A percentile compares a stretch with the other conserved stretches of the same genome.
Evolutionary conservation across 1,140 invertebrate genomes (phyloP).

Genomic region (Patella vulgata): DNA sequence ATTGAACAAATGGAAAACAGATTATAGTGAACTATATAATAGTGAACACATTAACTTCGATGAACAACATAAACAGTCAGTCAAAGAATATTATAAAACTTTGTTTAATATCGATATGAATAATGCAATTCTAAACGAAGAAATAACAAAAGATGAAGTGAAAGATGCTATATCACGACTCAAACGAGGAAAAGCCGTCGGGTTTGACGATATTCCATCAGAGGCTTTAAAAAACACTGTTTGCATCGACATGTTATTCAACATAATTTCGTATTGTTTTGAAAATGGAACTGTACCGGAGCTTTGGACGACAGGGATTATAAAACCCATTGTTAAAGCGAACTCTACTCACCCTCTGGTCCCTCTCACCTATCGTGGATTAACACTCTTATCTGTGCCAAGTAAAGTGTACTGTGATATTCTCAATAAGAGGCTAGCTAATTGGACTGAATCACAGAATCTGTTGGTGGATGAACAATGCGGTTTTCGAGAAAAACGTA

Average conservation of each 20-base stretch:
- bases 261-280: conserved; percentile 8
- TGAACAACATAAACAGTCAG: too few relatives aligned
- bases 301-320: conserved; percentile 10
- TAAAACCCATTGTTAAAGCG: conserved; percentile 11
- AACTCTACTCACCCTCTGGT: conserved; percentile 1
- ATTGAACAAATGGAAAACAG: too few relatives aligned
- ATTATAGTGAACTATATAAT: too few relatives aligned
- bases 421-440: conserved; percentile 7
- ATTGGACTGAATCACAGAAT: conserved; percentile 9
- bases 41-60: too few relatives aligned
- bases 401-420: conserved; percentile 13
- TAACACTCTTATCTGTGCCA: conserved; percentile 13
- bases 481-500: conserved; percentile 16
- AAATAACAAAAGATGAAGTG: conserved; percentile 4
- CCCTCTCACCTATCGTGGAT: conserved; percentile 6
- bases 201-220: conserved; percentile 4
- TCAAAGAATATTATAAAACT: too few relatives aligned
- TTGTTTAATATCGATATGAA: too few relatives aligned
- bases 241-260: conserved; percentile 12
- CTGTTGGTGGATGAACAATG: conserved; percentile 13
- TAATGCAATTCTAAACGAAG: neutral
- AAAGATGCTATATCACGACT: neutral
- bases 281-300: conserved; percentile 4
- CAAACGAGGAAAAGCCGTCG: conserved; percentile 6
- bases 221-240: conserved; percentile 10